phyloP scores from a whole-genome alignment of 2,888 invertebrate genomes.

The Pseudococcus longispinus region DNA sequence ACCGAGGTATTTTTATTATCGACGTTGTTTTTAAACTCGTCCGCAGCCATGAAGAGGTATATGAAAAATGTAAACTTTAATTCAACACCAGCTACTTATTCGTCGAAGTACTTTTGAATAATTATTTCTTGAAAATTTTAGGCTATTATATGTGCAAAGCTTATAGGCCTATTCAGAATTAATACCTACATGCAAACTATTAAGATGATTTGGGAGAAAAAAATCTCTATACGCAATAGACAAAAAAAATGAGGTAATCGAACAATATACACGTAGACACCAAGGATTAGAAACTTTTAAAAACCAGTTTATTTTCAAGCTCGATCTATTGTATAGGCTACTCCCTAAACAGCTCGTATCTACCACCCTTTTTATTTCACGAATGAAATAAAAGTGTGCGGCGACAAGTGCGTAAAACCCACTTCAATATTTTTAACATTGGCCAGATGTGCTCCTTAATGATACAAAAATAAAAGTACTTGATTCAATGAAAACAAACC shows the following conservation, averaged over 20 bases:
- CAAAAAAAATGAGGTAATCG: neutral
- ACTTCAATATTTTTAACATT: conserved; percentile 1
- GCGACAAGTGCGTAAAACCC: neutral
- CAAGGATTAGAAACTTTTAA: neutral
- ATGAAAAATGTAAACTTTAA: neutral
- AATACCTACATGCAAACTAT: too few relatives aligned
- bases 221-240: neutral
- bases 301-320: neutral
- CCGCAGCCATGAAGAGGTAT: neutral
- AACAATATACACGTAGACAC: neutral
- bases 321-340: neutral
- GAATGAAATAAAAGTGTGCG: neutral
- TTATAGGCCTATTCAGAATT: too few relatives aligned
- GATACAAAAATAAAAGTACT: neutral
- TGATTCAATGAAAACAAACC: neutral
- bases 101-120: neutral
- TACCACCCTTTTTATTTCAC: neutral
- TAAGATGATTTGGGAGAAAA: neutral
- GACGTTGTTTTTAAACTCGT: neutral
- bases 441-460: conserved; percentile 3
- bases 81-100: neutral
- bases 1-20: neutral
- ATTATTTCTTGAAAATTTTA: too few relatives aligned
- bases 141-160: too few relatives aligned
- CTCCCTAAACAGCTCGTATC: neutral